These are phyloP conservation scores for Oxystoma pomonae DNA, from an alignment of 2,888 invertebrate genomes.

Conservation along the genomic window DNA sequence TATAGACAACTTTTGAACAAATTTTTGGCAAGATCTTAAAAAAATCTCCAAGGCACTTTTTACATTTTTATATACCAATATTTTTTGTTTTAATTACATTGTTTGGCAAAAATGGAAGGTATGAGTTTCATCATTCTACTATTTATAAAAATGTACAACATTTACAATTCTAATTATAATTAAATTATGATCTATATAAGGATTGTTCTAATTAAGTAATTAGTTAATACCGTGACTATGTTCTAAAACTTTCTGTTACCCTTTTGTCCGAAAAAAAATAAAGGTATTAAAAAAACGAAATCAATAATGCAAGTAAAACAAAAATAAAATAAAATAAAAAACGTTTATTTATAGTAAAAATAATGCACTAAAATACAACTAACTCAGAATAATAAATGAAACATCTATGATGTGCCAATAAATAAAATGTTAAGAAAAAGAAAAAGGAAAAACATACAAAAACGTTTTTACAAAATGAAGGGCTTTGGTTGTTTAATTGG, in stretches of 20 bases:
- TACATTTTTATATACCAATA: constrained; percentile 39
- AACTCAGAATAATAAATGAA: constrained; percentile 20
- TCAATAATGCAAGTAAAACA: constrained; percentile 12
- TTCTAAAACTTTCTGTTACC: constrained; percentile 25
- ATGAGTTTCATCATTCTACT: constrained; percentile 40
- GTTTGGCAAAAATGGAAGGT: constrained; percentile 50
- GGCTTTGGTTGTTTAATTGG: constrained; percentile 48
- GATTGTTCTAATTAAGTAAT: not conserved
- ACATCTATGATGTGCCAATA: constrained; percentile 7
- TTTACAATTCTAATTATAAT: not conserved
- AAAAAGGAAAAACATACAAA: constrained; percentile 23
- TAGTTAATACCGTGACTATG: no score
- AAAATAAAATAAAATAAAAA: constrained; percentile 28
- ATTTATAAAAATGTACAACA: constrained; percentile 17
- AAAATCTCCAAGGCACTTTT: constrained; percentile 47
- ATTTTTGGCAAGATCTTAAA: constrained; percentile 43
- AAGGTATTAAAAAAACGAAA: constrained; percentile 19
- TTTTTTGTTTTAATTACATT: constrained; percentile 20
- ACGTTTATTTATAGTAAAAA: no score
- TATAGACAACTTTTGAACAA: no score
- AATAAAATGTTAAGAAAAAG: constrained; percentile 9
- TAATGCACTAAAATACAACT: constrained; percentile 26
- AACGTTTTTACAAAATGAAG: constrained; percentile 29
- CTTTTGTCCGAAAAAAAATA: constrained; percentile 41
- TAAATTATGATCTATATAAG: not conserved